Conservation (phyloP, 2,797 vertebrate species). For the Sebastes cheni region DNA sequence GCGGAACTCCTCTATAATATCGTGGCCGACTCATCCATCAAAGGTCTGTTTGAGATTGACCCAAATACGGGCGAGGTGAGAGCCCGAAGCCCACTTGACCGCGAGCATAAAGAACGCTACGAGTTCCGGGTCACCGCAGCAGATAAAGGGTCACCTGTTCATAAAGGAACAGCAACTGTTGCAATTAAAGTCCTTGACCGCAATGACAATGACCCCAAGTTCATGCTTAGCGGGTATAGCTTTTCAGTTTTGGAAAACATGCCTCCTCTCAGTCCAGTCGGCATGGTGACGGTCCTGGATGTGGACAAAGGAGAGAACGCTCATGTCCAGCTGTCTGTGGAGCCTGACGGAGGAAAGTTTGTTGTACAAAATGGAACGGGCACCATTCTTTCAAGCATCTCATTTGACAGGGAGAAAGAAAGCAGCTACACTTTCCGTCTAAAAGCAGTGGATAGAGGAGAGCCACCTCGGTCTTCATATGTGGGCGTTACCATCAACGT, state of each 20-base stretch:
- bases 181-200: slow-evolving; percentile 94
- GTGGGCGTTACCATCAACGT: slow-evolving; percentile 98
- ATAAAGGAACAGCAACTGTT: slow-evolving; percentile 95
- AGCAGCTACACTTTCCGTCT: slow-evolving; percentile 98
- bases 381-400: slow-evolving; percentile 97
- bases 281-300: slow-evolving; percentile 98
- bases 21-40: slow-evolving; percentile 88
- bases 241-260: slow-evolving; percentile 99
- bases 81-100: slow-evolving; percentile 92
- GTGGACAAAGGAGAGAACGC: slow-evolving; percentile 97
- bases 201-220: slow-evolving; percentile 99
- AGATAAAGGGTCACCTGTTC: slow-evolving; percentile 94
- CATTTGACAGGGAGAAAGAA: slow-evolving; percentile 97
- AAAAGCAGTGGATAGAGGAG: slow-evolving; percentile 93
- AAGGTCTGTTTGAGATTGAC: slow-evolving; percentile 94
- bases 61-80: slow-evolving; percentile 92
- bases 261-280: slow-evolving; percentile 96
- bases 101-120: slow-evolving; percentile 93
- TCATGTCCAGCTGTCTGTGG: slow-evolving; percentile 91
- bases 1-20: slow-evolving; percentile 93
- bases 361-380: slow-evolving; percentile 97
- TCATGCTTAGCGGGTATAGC: slow-evolving; percentile 98
- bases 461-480: slow-evolving; percentile 94
- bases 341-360: slow-evolving; percentile 97
- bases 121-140: slow-evolving; percentile 94